Percentiles rank a stretch among this genome's conserved stretches.
These are phyloP conservation scores for Heteromormyrus szaboi DNA, from an alignment of 2,797 vertebrate species.

Conservation along the genomic window DNA sequence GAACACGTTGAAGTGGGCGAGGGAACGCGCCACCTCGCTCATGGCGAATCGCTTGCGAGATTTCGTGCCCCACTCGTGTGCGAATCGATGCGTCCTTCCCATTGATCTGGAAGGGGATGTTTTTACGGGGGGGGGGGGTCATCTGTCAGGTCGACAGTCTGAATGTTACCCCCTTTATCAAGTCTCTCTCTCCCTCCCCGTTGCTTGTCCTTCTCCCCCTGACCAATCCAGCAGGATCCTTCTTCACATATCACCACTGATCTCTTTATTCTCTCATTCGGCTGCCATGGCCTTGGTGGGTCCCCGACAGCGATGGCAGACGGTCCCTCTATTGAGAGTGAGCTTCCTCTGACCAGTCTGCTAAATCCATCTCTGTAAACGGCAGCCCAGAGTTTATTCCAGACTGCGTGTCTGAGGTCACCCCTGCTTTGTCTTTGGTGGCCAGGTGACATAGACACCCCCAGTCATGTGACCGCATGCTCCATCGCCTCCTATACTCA, in stretches of 20 bases:
- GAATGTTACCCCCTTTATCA: conserved; percentile 44
- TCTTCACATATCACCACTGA: conserved; percentile 10
- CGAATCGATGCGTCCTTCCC: neutral
- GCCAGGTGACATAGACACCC: conserved; percentile 36
- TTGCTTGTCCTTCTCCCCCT: neutral
- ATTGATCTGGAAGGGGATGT: neutral
- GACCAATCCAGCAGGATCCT: neutral
- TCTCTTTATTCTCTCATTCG: neutral
- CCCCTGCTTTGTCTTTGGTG: conserved; percentile 24
- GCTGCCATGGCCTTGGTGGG: neutral
- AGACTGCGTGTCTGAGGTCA: conserved; percentile 27
- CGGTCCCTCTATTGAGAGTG: neutral
- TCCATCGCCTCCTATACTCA: neutral
- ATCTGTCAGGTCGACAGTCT: conserved; percentile 18
- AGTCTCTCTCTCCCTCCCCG: neutral
- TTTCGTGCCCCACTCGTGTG: neutral
- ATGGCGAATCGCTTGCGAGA: neutral
- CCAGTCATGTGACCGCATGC: conserved; percentile 8
- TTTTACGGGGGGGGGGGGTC: neutral
- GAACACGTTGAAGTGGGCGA: neutral
- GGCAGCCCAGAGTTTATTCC: conserved; percentile 34
- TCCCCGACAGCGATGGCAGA: neutral
- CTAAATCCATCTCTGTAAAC: conserved; percentile 4
- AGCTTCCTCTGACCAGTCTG: conserved; percentile 20
- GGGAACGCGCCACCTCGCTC: neutral